Percentiles rank a stretch among this genome's conserved stretches.
These are phyloP conservation scores for Glossosoma conforme DNA, from an alignment of 1,140 invertebrate species.

Conservation along the genomic window DNA sequence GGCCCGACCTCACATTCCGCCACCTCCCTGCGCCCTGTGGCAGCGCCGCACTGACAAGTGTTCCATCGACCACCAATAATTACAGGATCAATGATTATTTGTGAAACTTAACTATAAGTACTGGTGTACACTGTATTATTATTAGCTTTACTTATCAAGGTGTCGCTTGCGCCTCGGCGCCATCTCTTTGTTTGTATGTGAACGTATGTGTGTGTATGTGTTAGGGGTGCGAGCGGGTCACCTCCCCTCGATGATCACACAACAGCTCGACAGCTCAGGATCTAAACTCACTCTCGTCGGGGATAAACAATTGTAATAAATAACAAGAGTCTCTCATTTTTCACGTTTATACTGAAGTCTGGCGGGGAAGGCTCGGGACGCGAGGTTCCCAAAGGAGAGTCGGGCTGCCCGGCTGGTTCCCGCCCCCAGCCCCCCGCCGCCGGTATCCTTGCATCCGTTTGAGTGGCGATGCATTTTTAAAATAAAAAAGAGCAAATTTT, in stretches of 20 bases:
- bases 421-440: not conserved
- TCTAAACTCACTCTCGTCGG: too few species aligned
- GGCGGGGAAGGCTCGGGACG: too few species aligned
- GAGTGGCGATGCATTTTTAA: conserved; percentile 3
- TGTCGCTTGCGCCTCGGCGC: conserved; percentile 29
- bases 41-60: too few species aligned
- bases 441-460: not conserved
- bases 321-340: too few species aligned
- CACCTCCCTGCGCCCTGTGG: not conserved
- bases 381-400: conserved; percentile 3
- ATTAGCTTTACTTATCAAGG: conserved; percentile 29
- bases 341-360: too few species aligned
- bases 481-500: not conserved
- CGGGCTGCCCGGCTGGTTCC: not conserved
- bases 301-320: too few species aligned
- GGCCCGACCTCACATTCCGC: not conserved
- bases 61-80: too few species aligned
- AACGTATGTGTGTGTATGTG: conserved; percentile 24
- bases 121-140: conserved; percentile 31
- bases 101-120: conserved; percentile 30
- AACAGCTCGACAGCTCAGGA: too few species aligned
- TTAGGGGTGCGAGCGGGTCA: conserved; percentile 4
- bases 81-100: conserved; percentile 24
- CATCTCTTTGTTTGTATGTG: conserved; percentile 25
- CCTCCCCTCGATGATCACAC: too few species aligned